phyloP scores from a whole-genome alignment of 30 jellyfish, hydroid and myxozoan genomes.

The Turritopsis dohrnii region DNA sequence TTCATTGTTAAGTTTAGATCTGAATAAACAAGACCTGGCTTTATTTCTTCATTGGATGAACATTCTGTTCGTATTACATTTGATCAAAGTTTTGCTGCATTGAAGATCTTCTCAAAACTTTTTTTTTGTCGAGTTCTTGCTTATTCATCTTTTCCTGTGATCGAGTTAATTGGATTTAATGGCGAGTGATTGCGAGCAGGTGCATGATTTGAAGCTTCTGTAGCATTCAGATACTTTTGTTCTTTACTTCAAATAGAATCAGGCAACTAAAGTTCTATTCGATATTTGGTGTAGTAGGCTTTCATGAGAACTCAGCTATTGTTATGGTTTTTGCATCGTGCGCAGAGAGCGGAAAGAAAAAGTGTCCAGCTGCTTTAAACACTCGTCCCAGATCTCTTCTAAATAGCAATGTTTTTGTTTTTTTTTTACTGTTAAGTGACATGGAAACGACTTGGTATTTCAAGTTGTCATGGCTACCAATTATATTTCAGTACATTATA shows the following conservation, averaged over 20 bases:
- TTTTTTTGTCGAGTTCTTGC: no score
- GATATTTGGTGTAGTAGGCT: no score
- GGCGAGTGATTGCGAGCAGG: no score
- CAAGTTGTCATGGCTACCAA: background rate
- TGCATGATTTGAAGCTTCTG: no score
- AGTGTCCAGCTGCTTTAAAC: background rate
- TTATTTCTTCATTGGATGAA: background rate
- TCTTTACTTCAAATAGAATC: no score
- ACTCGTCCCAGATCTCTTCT: background rate
- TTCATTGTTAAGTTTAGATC: background rate
- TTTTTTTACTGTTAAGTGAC: background rate
- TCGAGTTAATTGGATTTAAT: no score
- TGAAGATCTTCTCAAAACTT: no score
- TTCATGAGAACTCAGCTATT: no score
- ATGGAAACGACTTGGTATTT: background rate
- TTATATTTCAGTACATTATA: background rate
- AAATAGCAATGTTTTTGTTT: background rate
- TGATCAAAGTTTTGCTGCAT: background rate
- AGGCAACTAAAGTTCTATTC: no score
- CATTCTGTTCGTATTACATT: background rate
- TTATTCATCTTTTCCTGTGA: no score
- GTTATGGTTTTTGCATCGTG: background rate
- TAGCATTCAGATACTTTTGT: no score
- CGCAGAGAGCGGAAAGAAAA: background rate
- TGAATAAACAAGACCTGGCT: background rate